Conservation (phyloP, 2,113 vertebrate genomes). For the Cheirogaleus medius region DNA sequence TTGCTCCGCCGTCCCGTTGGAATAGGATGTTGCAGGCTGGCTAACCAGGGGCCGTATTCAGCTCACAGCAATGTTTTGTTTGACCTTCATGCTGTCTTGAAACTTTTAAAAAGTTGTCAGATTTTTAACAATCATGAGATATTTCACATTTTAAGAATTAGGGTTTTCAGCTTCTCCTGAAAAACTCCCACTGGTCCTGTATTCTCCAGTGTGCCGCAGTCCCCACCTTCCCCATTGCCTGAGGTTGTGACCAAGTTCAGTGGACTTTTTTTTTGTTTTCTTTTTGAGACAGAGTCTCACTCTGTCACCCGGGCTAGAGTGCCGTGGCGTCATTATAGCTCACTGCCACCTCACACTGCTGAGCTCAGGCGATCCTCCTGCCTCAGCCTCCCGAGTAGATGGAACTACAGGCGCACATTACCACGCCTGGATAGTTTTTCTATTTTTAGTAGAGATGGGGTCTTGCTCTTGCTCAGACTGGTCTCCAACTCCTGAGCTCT, state of each 20-base stretch:
- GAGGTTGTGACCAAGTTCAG: not conserved
- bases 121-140: not conserved
- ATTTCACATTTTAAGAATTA: not conserved
- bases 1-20: not conserved
- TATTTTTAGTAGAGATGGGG: no score
- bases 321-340: no score
- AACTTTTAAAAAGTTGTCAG: not conserved
- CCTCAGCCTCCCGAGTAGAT: no score
- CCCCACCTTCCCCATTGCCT: not conserved
- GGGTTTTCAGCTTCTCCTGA: not conserved
- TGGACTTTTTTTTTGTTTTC: no score
- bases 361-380: no score
- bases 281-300: no score
- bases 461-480: no score
- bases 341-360: no score
- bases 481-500: no score
- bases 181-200: fast-evolving
- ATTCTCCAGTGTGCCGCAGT: not conserved
- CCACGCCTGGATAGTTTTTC: no score
- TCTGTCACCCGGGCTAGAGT: no score
- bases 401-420: no score
- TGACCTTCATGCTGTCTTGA: not conserved
- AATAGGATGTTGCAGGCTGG: not conserved
- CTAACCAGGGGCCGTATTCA: not conserved
- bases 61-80: not conserved